Base-by-base conservation (phyloP, 1,140 invertebrate genomes). In the Lucilia cuprina region DNA sequence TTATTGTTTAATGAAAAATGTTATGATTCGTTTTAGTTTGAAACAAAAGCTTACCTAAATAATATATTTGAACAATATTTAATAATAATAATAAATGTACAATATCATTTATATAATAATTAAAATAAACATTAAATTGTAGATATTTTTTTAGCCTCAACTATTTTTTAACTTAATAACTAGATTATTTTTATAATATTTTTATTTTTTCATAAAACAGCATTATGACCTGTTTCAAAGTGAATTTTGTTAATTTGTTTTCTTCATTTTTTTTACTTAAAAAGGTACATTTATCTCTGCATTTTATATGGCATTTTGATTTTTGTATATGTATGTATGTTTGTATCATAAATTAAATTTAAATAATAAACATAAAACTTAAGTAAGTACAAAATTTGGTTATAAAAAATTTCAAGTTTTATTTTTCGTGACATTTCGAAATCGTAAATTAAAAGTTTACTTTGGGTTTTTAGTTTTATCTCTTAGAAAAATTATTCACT, bases 201-300 rank as follows among this genome's bases (percentile, higher is more conserved):
- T 60, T 60, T 60, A 12, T 14, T 60, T 60, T 60, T 17, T 60
- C 55, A 60, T 60, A 60, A 17, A 60, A 60, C 55, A 60, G 55
- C 55, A 60, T 60, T 60, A 60, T 60, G 55, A 60, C 14, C 55
- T 60, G 55, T 60, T 14, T 60, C 55, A 60, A 60, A 60, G 55
- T 60, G 55, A 60, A 60, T 60, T 60, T 60, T 60, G 1, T 17
- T 60, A 17, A 10, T 55, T 55, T 55, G 2, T n/a, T 60, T 17
- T 60, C 14, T n/a, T 60, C 2, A n/a, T 60, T 60, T 60, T 14
- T 60, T 60, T 60, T 60, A 17, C 1, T 30, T 7, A 60, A 60
- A 60, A 60, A 60, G 55, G 55, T 60, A 60, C 55, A 60, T n/a
- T 60, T 60, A 60, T 60, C 55, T 60, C 55, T 60, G 55, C 55